A percentile compares a stretch with the other conserved stretches of the same genome.
Conservation (phyloP, 2,888 invertebrate species). For the Melanostoma scalare region DNA sequence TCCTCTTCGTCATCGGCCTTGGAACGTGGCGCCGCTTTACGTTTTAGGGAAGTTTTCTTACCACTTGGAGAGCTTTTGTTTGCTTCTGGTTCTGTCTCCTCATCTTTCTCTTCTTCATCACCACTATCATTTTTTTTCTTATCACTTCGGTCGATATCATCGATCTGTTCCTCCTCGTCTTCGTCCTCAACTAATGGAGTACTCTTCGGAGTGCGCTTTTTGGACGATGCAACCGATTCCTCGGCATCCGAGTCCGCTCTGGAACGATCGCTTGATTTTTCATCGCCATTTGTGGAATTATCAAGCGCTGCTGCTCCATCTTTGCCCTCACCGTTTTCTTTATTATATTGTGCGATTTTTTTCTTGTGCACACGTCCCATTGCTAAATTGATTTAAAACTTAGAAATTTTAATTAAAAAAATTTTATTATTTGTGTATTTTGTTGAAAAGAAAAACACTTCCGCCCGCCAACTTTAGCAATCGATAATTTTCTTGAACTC, state of each 20-base stretch:
- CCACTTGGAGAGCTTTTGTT: conserved; percentile 52
- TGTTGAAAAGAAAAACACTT: conserved; percentile 52
- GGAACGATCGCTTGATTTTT: conserved; percentile 66
- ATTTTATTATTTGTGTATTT: conserved; percentile 59
- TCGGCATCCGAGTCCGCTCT: conserved; percentile 64
- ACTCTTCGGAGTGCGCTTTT: conserved; percentile 71
- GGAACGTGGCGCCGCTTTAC: conserved; percentile 53
- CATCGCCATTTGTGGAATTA: conserved; percentile 67
- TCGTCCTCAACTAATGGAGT: conserved; percentile 73
- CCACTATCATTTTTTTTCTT: conserved; percentile 72
- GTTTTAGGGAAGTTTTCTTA: conserved; percentile 54
- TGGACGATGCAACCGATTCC: conserved; percentile 65
- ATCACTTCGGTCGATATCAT: conserved; percentile 75
- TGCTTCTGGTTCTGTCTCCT: conserved; percentile 71
- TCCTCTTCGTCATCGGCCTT: conserved; percentile 62
- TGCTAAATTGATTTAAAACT: conserved; percentile 48
- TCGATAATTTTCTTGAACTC: conserved; percentile 66
- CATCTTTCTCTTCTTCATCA: conserved; percentile 74
- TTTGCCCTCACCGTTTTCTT: conserved; percentile 75
- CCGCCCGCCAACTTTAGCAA: conserved; percentile 69
- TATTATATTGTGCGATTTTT: conserved; percentile 76
- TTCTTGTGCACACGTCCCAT: conserved; percentile 79
- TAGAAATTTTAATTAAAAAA: conserved; percentile 38
- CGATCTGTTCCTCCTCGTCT: conserved; percentile 74
- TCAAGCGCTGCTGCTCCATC: conserved; percentile 42